Percentiles rank a stretch among this genome's conserved stretches.
Conservation (phyloP, 2,888 invertebrate species). For the Nineta flava region DNA sequence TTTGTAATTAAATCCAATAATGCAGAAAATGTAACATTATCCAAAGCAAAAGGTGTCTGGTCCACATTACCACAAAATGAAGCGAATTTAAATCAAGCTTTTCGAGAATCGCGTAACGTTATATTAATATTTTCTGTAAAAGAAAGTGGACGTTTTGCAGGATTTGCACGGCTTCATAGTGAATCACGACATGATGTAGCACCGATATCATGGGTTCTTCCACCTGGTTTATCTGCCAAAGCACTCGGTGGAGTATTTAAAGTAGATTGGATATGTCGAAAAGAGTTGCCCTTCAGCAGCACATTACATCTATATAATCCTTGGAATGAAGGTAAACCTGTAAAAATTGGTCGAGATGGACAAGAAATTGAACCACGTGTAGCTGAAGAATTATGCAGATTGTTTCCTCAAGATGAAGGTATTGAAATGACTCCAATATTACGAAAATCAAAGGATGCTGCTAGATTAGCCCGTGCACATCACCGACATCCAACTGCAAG, state of each 20-base stretch:
- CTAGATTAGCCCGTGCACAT: constrained; percentile 38
- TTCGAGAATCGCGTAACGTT: constrained; percentile 83
- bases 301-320: constrained; percentile 89
- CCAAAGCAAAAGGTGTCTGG: constrained; percentile 94
- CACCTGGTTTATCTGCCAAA: constrained; percentile 81
- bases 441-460: constrained; percentile 69
- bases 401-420: constrained; percentile 86
- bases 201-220: constrained; percentile 85
- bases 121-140: constrained; percentile 93
- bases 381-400: constrained; percentile 82
- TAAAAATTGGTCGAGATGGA: constrained; percentile 97
- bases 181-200: constrained; percentile 83
- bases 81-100: constrained; percentile 88
- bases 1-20: constrained; percentile 97
- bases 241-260: constrained; percentile 92
- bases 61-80: constrained; percentile 96
- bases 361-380: constrained; percentile 95
- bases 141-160: constrained; percentile 91
- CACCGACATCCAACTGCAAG: constrained; percentile 27
- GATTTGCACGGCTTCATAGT: constrained; percentile 80
- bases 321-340: constrained; percentile 97
- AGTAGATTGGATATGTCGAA: constrained; percentile 93
- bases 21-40: constrained; percentile 86
- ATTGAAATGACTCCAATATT: constrained; percentile 80
- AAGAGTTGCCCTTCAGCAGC: constrained; percentile 82